Evolutionary conservation across 2,113 vertebrate species (phyloP).

Genomic region (Anser cygnoides): DNA sequence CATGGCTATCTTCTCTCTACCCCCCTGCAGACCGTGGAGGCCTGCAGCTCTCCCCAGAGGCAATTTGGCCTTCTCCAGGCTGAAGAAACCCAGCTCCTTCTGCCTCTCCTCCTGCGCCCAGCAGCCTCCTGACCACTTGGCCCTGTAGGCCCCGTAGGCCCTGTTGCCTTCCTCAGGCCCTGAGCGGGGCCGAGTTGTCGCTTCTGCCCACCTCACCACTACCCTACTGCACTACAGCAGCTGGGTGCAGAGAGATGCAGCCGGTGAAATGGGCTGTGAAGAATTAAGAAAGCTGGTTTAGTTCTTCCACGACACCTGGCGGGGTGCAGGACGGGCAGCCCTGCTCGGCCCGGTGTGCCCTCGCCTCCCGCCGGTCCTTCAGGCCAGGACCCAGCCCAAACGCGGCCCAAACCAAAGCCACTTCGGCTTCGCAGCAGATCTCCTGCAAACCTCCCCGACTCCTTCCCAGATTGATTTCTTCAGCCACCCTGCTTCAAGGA

Average conservation of each 20-base stretch:
- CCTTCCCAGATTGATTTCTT: not conserved
- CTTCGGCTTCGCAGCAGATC: not conserved
- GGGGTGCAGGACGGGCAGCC: not conserved
- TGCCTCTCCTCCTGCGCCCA: not conserved
- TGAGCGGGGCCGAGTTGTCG: not conserved
- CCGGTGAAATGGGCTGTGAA: not conserved
- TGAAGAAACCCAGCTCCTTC: not conserved
- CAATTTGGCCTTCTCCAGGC: not conserved
- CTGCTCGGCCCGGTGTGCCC: not conserved
- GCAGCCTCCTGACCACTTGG: too few species aligned
- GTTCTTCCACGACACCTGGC: not conserved
- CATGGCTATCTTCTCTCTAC: accelerated
- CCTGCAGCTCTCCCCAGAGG: accelerated
- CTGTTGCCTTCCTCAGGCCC: too few species aligned
- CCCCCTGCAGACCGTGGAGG: accelerated
- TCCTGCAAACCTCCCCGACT: not conserved
- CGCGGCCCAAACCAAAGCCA: not conserved
- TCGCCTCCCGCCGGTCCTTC: not conserved
- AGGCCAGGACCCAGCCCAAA: not conserved
- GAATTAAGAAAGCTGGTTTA: not conserved
- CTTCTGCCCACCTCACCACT: not conserved
- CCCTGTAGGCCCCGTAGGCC: too few species aligned
- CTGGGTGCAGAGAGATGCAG: not conserved
- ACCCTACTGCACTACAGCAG: not conserved
- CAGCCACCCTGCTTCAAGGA: not conserved